These are phyloP conservation scores for Pogonocichla stellata DNA, from an alignment of 2,113 vertebrate genomes.

Conservation along the genomic window DNA sequence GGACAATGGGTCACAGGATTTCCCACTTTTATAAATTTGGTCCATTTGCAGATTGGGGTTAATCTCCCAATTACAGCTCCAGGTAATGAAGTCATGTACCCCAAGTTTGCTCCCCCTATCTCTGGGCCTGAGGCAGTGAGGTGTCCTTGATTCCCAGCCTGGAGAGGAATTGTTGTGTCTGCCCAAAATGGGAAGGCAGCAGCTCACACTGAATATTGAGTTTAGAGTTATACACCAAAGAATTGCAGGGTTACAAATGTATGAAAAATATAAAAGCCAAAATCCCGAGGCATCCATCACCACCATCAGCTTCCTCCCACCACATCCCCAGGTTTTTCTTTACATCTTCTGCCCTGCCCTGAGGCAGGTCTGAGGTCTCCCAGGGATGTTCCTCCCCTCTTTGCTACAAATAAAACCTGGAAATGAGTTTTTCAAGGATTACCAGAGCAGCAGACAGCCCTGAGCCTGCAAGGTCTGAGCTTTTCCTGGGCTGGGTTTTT, in stretches of 20 bases:
- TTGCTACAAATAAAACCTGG: fast-evolving
- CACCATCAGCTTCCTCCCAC: background rate
- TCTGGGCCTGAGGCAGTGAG: background rate
- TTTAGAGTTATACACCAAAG: fast-evolving
- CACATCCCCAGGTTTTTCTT: background rate
- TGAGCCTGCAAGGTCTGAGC: fast-evolving
- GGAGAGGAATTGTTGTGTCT: background rate
- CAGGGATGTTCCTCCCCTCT: background rate
- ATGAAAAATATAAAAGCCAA: background rate
- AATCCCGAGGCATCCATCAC: background rate
- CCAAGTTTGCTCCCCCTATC: background rate
- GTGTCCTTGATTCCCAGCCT: background rate
- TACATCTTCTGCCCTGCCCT: background rate
- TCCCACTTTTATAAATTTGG: too few species aligned
- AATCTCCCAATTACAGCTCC: background rate
- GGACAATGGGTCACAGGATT: fast-evolving
- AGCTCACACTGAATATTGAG: fast-evolving
- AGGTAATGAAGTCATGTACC: background rate
- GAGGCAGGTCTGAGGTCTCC: background rate
- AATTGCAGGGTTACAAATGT: fast-evolving
- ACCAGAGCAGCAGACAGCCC: fast-evolving
- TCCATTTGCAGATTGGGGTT: background rate
- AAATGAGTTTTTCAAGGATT: background rate
- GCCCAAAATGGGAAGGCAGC: background rate
- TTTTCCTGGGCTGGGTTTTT: background rate